Evolutionary conservation across 2,888 invertebrate species (phyloP), one percentile per base, ranked within the genome.

Genomic region (Idaea straminata): DNA sequence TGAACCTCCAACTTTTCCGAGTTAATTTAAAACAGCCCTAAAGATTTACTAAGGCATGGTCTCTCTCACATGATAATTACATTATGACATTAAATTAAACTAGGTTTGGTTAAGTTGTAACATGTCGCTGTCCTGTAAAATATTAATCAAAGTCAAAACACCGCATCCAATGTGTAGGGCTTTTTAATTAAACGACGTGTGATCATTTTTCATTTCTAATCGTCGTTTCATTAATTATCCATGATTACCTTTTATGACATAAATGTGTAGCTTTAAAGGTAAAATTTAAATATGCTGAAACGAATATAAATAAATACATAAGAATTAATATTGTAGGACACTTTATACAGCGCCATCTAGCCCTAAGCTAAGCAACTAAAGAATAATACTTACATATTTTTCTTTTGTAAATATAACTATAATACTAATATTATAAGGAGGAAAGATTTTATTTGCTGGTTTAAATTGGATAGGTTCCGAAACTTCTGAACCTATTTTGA

Each of bases 111-210:
- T 80, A 79, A 77, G 79, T 81, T 80, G 79, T 81, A 81, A 47
- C 47, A 83, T 79, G 77, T 79, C 73, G 78, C 85, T 87, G 91
- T 91, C 91, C 88, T 76, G 82, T 75, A 69, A 72, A 80, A 81
- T 87, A 92, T 92, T 92, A 92, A 92, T 92, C 92, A 92, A 86
- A 89, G 86, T 88, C 86, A 74, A 69, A 81, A 82, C 75, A 80
- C 81, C 82, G 82, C 81, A 81, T 75, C 81, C 78, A 74, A 71
- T 79, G 82, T 84, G 85, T 83, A 81, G 84, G 82, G 84, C 83
- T 84, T 91, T 92, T 92, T 92, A 92, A 92, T 92, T 91, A 92
- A 83, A 81, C 81, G 47, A 47, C 13, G 47, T 47, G 13, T 47
- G 47, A 47, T 47, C 47, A 47, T 47, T 92, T 91, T 92, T 92